A percentile compares a stretch with the other conserved stretches of the same genome.
Evolutionary conservation across 2,888 invertebrate genomes (phyloP).

Genomic region (Tenthredo scrophulariae): DNA sequence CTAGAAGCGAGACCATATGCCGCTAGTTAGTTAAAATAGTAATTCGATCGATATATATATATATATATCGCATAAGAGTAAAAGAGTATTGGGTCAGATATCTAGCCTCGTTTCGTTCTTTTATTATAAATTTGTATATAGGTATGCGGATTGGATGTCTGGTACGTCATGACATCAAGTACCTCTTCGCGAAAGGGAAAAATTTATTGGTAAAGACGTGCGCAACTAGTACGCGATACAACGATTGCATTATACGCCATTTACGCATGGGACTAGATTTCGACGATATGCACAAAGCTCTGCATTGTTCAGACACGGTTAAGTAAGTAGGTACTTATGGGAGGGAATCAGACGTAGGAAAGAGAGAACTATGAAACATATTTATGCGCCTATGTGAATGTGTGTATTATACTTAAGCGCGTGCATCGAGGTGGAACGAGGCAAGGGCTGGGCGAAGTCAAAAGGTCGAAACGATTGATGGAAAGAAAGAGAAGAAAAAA

Average conservation of each 20-base stretch:
- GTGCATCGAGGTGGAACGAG: slow-evolving; percentile 47
- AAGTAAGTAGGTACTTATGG: neutral
- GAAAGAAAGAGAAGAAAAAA: neutral
- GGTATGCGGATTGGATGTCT: neutral
- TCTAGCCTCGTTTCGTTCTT: neutral
- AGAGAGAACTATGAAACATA: neutral
- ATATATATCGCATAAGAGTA: no score
- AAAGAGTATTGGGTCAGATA: neutral
- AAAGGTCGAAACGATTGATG: slow-evolving; percentile 41
- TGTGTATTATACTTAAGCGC: slow-evolving; percentile 22
- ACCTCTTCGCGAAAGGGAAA: neutral
- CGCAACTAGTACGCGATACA: neutral
- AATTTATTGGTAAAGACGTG: neutral
- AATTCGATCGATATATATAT: slow-evolving; percentile 31
- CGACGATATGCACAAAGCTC: slow-evolving; percentile 52
- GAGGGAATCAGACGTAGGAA: neutral
- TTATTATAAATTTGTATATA: neutral
- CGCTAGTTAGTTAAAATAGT: neutral
- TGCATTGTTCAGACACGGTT: slow-evolving; percentile 47
- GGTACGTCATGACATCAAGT: neutral
- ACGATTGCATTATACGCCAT: slow-evolving; percentile 17
- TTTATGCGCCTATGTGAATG: neutral
- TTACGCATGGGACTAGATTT: slow-evolving; percentile 26
- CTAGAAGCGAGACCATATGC: neutral
- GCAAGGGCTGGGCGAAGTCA: slow-evolving; percentile 3